These are phyloP conservation scores for Epinotia nisella DNA, from an alignment of 2,888 invertebrate genomes.

Conservation along the genomic window DNA sequence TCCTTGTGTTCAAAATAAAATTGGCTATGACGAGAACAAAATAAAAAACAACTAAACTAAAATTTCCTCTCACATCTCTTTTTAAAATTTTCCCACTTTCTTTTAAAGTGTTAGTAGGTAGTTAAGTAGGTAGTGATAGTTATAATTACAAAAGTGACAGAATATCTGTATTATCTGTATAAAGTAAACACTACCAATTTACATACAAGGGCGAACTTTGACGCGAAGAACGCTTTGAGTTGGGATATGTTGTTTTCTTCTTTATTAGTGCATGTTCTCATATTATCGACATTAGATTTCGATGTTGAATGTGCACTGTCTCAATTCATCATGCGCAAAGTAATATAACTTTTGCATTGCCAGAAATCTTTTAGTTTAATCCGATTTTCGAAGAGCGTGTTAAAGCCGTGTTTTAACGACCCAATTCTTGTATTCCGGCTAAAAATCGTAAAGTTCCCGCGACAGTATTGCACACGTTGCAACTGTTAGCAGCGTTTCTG, in stretches of 20 bases:
- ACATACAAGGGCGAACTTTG: no score
- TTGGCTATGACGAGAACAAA: background rate
- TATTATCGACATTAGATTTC: no score
- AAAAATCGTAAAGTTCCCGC: slow-evolving; percentile 6
- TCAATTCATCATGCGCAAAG: background rate
- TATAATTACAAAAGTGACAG: no score
- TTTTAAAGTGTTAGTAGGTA: no score
- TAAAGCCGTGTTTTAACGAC: slow-evolving; percentile 15
- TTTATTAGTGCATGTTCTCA: no score
- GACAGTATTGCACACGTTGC: slow-evolving; percentile 22
- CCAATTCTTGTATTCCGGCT: slow-evolving; percentile 1
- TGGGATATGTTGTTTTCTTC: no score
- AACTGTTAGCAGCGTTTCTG: slow-evolving; percentile 8
- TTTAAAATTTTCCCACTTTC: no score
- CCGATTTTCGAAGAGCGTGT: background rate
- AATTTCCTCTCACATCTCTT: no score
- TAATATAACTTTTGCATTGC: background rate
- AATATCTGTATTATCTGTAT: no score
- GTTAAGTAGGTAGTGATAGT: no score
- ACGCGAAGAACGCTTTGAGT: no score
- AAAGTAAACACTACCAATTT: no score
- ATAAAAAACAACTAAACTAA: background rate
- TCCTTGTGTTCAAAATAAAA: background rate
- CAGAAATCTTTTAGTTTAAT: background rate
- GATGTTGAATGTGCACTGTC: background rate